Evolutionary conservation across 2,797 vertebrate species (phyloP), one percentile per base, ranked within the genome.

Genomic region (Chaetophractus vellerosus): DNA sequence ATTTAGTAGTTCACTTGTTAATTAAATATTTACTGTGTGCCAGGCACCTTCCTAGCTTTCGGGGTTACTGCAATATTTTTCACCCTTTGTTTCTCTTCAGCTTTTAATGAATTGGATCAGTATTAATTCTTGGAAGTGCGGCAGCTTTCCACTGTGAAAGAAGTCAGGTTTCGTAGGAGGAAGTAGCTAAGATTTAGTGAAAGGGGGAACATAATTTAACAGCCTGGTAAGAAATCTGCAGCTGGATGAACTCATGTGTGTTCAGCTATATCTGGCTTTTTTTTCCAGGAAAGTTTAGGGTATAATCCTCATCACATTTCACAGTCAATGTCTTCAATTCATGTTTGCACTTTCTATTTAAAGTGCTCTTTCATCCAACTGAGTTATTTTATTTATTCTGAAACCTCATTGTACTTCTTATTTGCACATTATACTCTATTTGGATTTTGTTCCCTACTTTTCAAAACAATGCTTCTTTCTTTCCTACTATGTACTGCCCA

Each of bases 381-480:
- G 50, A 87, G n/a, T 93, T 91, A 78, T 61, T 80, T 63, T 63
- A 26, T 92, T 93, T 95, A 78, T 90, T 74, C 52, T 79, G 87
- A 90, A 90, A 81, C 28, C 31, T 82, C 14, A 74, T 36, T 18
- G 2, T 81, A 26, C 28, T 38, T 94, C 28, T 15, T 15, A 10
- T 55, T 82, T 64, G 55, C 12, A 57, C 48, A 61, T 55, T 64
- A 64, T 80, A 85, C 78, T 95, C 50, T 21, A 4, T 41, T 19
- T n/a, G 75, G 15, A 38, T 76, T 89, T 91, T 91, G 36, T 81
- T 93, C 38, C 33, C 4, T 64, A 12, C 36, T 86, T 90, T 93
- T 93, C 52, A 89, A 9, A 52, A 91, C 23, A 41, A 33, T 45
- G 64, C 81, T 16, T 36, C 33, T 89, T 91, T 80, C 75, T 45